Evolutionary conservation across 2,888 invertebrate genomes (phyloP), one percentile per base, ranked within the genome.

Genomic region (Caenorhabditis drosophilae): DNA sequence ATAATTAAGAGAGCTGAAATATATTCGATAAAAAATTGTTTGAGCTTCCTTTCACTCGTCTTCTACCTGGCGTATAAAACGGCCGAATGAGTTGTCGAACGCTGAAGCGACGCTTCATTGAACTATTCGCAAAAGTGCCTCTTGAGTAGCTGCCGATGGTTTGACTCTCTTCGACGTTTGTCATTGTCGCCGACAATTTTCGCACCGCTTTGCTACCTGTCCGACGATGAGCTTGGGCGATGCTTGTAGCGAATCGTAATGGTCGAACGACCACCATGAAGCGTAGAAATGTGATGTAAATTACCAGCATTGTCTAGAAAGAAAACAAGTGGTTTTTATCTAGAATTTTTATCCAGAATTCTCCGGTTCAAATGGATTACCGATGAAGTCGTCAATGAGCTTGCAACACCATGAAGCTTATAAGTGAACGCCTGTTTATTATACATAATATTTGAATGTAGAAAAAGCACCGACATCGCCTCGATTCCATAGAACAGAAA

Each of bases 241-340:
- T 38, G 16, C 34, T 51, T 15, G 64, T 69, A 26, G 80, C 78
- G 48, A 75, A 81, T 54, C 77, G 67, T 40, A 81, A 59, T 4
- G 81, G 81, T 52, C 75, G 67, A 42, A 73, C 49, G 12, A 81
- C 79, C 15, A 81, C 81, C 50, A 81, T 70, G 38, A 79, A 80
- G 0, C 81, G 71, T 42, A 78, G 74, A 27, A 79, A 73, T 16
- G 81, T 75, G 45, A 81, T 80, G 67, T 76, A 79, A 31, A 81
- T 77, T 48, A 81, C 81, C 6, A 81, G 71, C 53, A 80, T 67
- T 3, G 81, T 81, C 79, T 79, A 69, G 25, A 78, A 72, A 40
- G 2, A 12, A 27, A n/a, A n/a, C 16, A 48, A 12, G 7, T 3
- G 4, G 12, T 40, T 22, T 16, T 38, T n/a, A 22, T n/a, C 6